Conservation (phyloP, 2,888 invertebrate species). For the Hemistola chrysoprasaria region DNA sequence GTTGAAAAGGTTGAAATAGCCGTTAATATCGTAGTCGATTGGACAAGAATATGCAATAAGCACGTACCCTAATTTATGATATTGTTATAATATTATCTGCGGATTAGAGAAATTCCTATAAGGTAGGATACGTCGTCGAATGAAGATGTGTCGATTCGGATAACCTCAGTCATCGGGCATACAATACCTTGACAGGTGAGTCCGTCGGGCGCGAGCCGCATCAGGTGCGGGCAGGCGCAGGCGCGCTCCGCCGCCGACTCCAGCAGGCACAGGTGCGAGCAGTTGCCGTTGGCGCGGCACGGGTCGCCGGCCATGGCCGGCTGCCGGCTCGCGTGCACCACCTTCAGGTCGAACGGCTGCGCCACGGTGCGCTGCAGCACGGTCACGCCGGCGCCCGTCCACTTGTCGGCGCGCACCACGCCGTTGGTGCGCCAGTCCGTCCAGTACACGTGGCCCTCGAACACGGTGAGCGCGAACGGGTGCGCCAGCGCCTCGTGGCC, state of each 20-base stretch:
- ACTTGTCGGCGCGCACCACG: constrained; percentile 93
- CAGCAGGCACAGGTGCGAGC: constrained; percentile 91
- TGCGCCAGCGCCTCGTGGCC: constrained; percentile 90
- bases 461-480: constrained; percentile 94
- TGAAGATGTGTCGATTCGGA: too few species aligned
- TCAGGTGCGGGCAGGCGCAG: constrained; percentile 94
- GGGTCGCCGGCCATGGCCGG: constrained; percentile 78
- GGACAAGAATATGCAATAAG: too few species aligned
- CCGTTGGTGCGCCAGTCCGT: constrained; percentile 96
- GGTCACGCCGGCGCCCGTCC: constrained; percentile 88
- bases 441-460: constrained; percentile 95
- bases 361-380: constrained; percentile 91
- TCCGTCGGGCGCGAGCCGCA: constrained; percentile 86
- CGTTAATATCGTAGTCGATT: too few species aligned
- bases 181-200: constrained; percentile 55
- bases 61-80: too few species aligned
- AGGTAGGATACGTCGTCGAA: too few species aligned
- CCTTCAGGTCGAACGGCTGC: constrained; percentile 95
- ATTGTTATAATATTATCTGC: too few species aligned
- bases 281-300: constrained; percentile 88
- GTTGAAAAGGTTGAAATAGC: too few species aligned
- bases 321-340: constrained; percentile 70
- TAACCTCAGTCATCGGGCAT: too few species aligned
- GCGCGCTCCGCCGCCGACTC: constrained; percentile 84
- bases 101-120: too few species aligned